A percentile compares a stretch with the other conserved stretches of the same genome.
Conservation (phyloP, 1,140 invertebrate genomes). For the Macrosteles quadrilineatus region DNA sequence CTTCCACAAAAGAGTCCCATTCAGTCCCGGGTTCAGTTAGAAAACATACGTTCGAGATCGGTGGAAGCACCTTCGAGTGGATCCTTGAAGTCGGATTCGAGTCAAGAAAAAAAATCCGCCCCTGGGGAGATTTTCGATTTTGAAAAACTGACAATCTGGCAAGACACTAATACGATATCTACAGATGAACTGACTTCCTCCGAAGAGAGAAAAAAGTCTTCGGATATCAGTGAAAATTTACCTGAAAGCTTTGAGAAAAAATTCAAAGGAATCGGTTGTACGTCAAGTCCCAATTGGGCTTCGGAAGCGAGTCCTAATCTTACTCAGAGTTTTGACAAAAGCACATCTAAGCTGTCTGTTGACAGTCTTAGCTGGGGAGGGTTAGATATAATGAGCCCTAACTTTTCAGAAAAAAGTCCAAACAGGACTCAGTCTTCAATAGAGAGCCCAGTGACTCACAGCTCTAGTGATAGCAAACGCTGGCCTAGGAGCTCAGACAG, state of each 20-base stretch:
- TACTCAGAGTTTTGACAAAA: conserved; percentile 29
- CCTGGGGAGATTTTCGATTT: conserved; percentile 19
- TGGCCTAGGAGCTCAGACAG: conserved; percentile 27
- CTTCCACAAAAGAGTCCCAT: conserved; percentile 29
- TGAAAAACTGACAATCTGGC: conserved; percentile 7
- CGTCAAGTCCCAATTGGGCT: conserved; percentile 30
- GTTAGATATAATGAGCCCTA: conserved; percentile 23
- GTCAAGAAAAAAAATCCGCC: not conserved
- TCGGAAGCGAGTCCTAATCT: conserved; percentile 29
- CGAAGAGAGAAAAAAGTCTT: not conserved
- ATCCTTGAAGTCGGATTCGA: not conserved
- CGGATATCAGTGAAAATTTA: not conserved
- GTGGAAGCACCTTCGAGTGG: conserved; percentile 28
- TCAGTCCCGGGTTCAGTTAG: conserved; percentile 14
- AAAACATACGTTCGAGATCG: conserved; percentile 31
- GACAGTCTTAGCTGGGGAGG: conserved; percentile 30
- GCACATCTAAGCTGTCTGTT: conserved; percentile 30
- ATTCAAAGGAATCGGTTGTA: not conserved
- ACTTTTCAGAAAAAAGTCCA: conserved; percentile 32
- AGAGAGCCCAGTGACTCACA: conserved; percentile 32
- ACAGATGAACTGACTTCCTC: not conserved
- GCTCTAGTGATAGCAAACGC: conserved; percentile 28
- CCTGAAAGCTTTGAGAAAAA: conserved; percentile 14
- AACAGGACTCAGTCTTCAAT: conserved; percentile 34
- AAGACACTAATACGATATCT: not conserved